Conservation (phyloP, 1,140 invertebrate genomes). For the Drosophila kanapiae region DNA sequence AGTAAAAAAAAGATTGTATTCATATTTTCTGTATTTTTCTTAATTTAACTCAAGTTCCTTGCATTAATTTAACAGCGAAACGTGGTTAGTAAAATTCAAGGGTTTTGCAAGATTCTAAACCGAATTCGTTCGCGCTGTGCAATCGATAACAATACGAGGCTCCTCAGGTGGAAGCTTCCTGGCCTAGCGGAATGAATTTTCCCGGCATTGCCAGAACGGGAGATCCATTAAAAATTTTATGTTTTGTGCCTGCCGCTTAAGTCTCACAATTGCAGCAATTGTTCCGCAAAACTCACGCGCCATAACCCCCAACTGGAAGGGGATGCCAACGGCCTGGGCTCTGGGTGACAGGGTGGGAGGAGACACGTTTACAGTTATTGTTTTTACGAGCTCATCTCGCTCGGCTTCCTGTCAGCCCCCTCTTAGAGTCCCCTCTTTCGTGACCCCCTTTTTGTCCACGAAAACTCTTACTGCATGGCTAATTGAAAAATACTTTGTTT, state of each 20-base stretch:
- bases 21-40: no score
- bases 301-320: constrained; percentile 31
- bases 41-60: neutral
- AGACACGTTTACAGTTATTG: constrained; percentile 71
- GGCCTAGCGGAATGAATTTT: neutral
- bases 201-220: neutral
- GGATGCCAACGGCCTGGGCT: neutral
- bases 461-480: constrained; percentile 48
- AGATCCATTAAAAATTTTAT: constrained; percentile 78
- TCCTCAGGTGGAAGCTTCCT: constrained; percentile 6
- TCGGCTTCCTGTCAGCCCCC: constrained; percentile 6
- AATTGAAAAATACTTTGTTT: constrained; percentile 84
- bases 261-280: constrained; percentile 67
- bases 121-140: neutral
- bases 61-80: neutral
- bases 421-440: neutral
- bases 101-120: neutral
- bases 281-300: constrained; percentile 55
- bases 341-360: constrained; percentile 8
- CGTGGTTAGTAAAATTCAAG: neutral
- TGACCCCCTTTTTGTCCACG: neutral
- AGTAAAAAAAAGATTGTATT: no score
- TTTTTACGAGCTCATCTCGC: constrained; percentile 69
- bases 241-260: constrained; percentile 59
- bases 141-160: neutral